Percentiles rank a stretch among this genome's conserved stretches.
These are phyloP conservation scores for Drosophila varians DNA, from an alignment of 1,140 invertebrate species.

Conservation along the genomic window DNA sequence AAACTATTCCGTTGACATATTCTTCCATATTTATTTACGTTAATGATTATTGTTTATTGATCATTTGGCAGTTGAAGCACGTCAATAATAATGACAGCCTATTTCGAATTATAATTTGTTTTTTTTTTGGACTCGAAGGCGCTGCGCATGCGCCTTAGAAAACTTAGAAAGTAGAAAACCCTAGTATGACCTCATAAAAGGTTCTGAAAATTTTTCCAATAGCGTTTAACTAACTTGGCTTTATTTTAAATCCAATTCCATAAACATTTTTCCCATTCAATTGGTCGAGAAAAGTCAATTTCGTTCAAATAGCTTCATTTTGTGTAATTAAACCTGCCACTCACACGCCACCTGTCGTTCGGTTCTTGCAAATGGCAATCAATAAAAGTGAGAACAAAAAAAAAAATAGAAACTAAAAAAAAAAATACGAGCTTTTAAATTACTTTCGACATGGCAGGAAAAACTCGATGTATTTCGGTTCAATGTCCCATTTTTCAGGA, in stretches of 20 bases:
- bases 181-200: no score
- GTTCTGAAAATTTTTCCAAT: no score
- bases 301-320: background rate
- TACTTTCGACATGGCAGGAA: constrained; percentile 30
- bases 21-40: background rate
- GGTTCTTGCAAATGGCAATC: constrained; percentile 7
- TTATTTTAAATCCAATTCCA: background rate
- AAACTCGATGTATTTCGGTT: constrained; percentile 20
- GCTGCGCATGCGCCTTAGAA: constrained; percentile 71
- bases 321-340: constrained; percentile 19
- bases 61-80: constrained; percentile 6
- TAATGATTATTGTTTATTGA: background rate
- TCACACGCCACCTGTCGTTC: constrained; percentile 28
- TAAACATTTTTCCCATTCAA: background rate
- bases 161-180: no score
- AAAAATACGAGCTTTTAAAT: constrained; percentile 4
- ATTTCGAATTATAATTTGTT: constrained; percentile 7
- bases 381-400: constrained; percentile 5
- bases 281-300: background rate
- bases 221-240: background rate
- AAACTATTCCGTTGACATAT: constrained; percentile 7
- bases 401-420: background rate
- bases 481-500: constrained; percentile 31
- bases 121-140: constrained; percentile 22
- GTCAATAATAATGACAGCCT: constrained; percentile 27